These are phyloP conservation scores for Podarcis cretensis DNA, from an alignment of 2,113 vertebrate species.

Conservation along the genomic window DNA sequence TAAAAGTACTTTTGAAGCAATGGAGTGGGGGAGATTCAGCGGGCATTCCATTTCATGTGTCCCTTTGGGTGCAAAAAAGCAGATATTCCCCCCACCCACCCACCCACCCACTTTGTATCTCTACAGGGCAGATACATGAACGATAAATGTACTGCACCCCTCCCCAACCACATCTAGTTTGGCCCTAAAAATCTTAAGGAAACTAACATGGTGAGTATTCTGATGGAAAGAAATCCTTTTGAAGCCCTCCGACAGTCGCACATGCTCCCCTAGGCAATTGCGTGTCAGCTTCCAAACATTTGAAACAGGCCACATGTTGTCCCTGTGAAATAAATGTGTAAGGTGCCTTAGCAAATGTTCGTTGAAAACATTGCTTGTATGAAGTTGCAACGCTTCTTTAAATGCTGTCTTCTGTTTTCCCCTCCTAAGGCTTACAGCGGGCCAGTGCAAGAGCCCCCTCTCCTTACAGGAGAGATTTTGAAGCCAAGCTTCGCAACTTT, in stretches of 20 bases:
- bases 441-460: conserved; percentile 92
- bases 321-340: not conserved
- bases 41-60: too few relatives aligned
- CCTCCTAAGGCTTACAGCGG: conserved; percentile 86
- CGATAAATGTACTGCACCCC: not conserved
- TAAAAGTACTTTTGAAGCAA: not conserved
- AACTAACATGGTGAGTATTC: not conserved
- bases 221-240: not conserved
- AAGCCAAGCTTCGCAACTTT: conserved; percentile 98
- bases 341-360: not conserved
- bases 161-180: not conserved
- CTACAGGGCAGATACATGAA: not conserved
- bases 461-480: conserved; percentile 97
- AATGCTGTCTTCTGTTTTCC: conserved; percentile 36
- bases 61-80: not conserved
- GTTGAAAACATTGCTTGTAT: conserved; percentile 14
- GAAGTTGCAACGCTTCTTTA: not conserved
- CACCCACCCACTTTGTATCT: not conserved
- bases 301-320: not conserved
- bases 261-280: not conserved
- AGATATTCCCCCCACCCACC: not conserved
- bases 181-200: too few relatives aligned
- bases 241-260: not conserved
- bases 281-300: not conserved
- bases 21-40: not conserved